phyloP scores from a whole-genome alignment of 2,888 invertebrate species.

The Drosophila demipolita region DNA sequence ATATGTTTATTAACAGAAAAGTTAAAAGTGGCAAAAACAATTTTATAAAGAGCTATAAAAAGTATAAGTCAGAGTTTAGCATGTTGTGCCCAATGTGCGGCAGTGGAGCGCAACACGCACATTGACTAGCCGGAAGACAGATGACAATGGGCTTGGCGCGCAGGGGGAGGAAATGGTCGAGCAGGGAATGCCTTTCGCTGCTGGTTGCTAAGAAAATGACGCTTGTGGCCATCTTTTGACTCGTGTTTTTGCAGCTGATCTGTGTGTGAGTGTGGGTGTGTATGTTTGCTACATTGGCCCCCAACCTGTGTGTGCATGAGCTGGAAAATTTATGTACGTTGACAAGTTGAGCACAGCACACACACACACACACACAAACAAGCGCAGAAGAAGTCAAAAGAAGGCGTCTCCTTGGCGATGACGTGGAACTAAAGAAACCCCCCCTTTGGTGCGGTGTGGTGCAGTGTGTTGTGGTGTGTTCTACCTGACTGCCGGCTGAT shows the following conservation, averaged over 20 bases:
- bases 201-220: slow-evolving; percentile 24
- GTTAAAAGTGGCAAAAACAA: not conserved
- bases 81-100: slow-evolving; percentile 27
- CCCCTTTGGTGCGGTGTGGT: slow-evolving; percentile 19
- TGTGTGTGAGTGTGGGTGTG: slow-evolving; percentile 5
- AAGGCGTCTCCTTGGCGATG: slow-evolving; percentile 12
- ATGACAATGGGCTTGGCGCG: slow-evolving; percentile 11
- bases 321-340: slow-evolving; percentile 60
- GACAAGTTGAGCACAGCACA: slow-evolving; percentile 48
- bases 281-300: not conserved
- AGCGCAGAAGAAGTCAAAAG: slow-evolving; percentile 9
- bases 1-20: not conserved
- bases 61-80: not conserved
- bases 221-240: slow-evolving; percentile 33
- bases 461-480: not conserved
- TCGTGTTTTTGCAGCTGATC: slow-evolving; percentile 43
- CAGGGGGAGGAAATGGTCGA: not conserved
- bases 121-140: slow-evolving; percentile 28
- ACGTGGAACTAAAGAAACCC: not conserved
- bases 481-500: slow-evolving; percentile 20
- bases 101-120: not conserved
- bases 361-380: slow-evolving; percentile 3
- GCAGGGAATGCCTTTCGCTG: slow-evolving; percentile 13
- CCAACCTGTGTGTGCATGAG: slow-evolving; percentile 30
- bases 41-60: not conserved